These are phyloP conservation scores for Telmatherina bonti DNA, from an alignment of 2,797 vertebrate species.

Conservation along the genomic window DNA sequence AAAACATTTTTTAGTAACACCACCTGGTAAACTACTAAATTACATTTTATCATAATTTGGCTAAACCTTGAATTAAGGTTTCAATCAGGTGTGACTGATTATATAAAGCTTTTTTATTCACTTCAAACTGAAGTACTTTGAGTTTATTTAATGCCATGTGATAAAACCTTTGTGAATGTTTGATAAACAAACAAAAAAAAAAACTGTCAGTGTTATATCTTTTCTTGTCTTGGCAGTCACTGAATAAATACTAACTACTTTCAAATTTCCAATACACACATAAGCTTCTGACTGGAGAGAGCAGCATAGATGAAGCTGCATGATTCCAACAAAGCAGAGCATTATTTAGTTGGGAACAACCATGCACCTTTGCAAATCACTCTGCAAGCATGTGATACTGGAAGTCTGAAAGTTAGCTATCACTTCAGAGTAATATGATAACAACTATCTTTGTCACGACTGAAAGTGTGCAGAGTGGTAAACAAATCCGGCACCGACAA, in stretches of 20 bases:
- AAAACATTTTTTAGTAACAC: background rate
- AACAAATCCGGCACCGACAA: slow-evolving; percentile 13
- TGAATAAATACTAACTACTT: background rate
- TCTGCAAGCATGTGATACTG: slow-evolving; percentile 48
- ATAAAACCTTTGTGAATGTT: background rate
- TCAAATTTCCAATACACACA: background rate
- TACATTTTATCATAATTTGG: background rate
- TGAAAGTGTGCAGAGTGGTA: slow-evolving; percentile 3
- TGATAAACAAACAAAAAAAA: background rate
- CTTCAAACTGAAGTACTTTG: background rate
- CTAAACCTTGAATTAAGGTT: background rate
- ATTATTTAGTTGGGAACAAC: slow-evolving; percentile 30
- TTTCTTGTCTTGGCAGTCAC: background rate
- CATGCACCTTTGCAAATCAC: slow-evolving; percentile 21
- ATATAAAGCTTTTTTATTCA: no score
- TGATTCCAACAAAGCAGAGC: slow-evolving; percentile 39
- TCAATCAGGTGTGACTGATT: background rate
- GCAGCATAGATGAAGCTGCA: slow-evolving; percentile 18
- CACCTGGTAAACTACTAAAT: background rate
- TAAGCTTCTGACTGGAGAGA: background rate
- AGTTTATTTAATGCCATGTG: background rate
- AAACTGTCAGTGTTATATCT: background rate
- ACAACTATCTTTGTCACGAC: slow-evolving; percentile 21
- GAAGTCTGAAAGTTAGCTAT: slow-evolving; percentile 15
- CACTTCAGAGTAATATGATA: slow-evolving; percentile 19